phyloP scores from a whole-genome alignment of 2,888 invertebrate genomes.

The Alentia gelatinosa region DNA sequence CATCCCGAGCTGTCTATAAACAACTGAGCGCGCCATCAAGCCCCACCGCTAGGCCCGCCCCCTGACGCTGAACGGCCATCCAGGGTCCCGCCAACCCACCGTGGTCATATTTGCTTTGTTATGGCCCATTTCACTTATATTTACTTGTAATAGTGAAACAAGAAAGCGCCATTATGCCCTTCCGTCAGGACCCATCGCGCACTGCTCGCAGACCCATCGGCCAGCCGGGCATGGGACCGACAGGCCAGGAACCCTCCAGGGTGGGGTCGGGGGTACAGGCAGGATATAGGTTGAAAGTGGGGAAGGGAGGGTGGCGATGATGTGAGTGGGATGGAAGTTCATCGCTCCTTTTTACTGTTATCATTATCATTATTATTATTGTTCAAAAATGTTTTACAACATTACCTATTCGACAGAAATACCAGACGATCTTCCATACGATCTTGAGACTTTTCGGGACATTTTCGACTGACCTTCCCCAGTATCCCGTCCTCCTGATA shows the following conservation, averaged over 20 bases:
- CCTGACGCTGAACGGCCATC: conserved; percentile 10
- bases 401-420: no score
- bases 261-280: not conserved
- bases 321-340: not conserved
- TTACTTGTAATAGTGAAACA: conserved; percentile 52
- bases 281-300: not conserved
- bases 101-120: conserved; percentile 47
- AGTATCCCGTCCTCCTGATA: no score
- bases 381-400: no score
- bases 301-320: not conserved
- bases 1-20: not conserved
- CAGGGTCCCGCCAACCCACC: not conserved
- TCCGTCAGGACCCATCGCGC: conserved; percentile 1
- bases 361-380: no score
- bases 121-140: conserved; percentile 48
- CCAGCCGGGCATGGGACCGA: not conserved
- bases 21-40: conserved; percentile 36
- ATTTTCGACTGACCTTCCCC: no score
- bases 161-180: conserved; percentile 39
- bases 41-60: not conserved
- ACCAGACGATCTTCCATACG: no score
- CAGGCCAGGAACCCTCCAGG: not conserved
- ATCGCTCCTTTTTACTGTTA: no score
- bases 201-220: not conserved
- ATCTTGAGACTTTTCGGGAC: no score